phyloP scores from a whole-genome alignment of 2,113 vertebrate genomes.

The Chlamydotis undulata region DNA sequence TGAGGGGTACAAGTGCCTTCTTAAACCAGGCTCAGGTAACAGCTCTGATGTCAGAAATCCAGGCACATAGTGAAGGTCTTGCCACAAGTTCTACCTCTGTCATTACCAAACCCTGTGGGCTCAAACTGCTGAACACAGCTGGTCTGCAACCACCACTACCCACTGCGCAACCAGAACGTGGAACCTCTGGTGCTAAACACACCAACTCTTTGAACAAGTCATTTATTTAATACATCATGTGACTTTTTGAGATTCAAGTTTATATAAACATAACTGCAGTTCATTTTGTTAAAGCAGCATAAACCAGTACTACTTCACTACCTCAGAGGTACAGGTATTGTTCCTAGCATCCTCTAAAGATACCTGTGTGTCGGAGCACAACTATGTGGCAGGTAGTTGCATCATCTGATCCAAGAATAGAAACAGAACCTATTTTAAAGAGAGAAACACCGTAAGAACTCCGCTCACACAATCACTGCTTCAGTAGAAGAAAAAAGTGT shows the following conservation, averaged over 20 bases:
- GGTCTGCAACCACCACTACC: background rate
- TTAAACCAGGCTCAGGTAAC: background rate
- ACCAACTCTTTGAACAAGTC: background rate
- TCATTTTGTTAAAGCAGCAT: background rate
- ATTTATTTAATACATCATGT: rapidly evolving
- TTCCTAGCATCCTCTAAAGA: background rate
- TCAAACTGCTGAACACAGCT: background rate
- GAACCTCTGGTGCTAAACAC: background rate
- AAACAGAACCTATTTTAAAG: constrained; percentile 83
- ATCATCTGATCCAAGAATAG: constrained; percentile 93
- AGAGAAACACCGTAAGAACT: constrained; percentile 50
- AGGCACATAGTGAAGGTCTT: rapidly evolving
- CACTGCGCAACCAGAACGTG: rapidly evolving
- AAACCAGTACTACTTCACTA: background rate
- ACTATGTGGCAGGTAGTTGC: constrained; percentile 97
- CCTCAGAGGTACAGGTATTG: background rate
- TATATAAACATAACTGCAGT: background rate
- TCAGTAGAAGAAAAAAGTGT: background rate
- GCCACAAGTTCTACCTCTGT: background rate
- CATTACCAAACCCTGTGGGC: background rate
- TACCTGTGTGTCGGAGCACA: constrained; percentile 94
- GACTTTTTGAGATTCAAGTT: background rate
- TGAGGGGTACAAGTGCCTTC: rapidly evolving
- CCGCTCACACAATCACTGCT: background rate
- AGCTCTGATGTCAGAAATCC: background rate